Evolutionary conservation across 2,797 vertebrate species (phyloP), one percentile per base, ranked within the genome.

Genomic region (Notamacropus eugenii): DNA sequence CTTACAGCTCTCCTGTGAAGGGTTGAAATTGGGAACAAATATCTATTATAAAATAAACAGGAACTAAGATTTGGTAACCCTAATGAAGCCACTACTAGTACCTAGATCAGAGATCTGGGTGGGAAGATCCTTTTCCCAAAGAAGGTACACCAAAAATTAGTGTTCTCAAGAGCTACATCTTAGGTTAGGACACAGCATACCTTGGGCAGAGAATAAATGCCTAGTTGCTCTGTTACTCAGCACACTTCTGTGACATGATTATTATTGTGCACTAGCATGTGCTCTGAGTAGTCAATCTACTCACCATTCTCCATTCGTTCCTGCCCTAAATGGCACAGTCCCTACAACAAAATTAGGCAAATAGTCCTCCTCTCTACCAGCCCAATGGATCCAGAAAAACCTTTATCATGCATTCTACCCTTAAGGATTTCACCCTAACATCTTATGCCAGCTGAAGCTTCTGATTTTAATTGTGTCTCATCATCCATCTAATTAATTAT

Each of bases 1-100:
- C 94, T 28, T 96, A 40, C 40, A 97, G 90, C 98, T 97, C 40
- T 97, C 96, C 98, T 98, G 34, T 95, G 91, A 46, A 93, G 93
- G 16, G 24, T 24, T 94, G 52, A 97, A 94, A 67, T 87, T 87
- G 24, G 74, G 40, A 87, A 87, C 22, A 82, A 82, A 82, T 24
- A 87, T 87, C 22, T 87, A 50, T 87, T 87, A 46, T 27, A 87
- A 87, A 87, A 87, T 87, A 87, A 87, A 87, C 22, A 87, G 74
- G 2, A 40, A 82, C 19, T 82, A 82, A 9, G 57, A 40, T 40
- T 46, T 82, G 19, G 40, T 40, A 50, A 46, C 22, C 22, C 74
- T 87, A 87, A 9, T 27, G 9, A 87, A 87, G 40, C 40, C 0
- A 50, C 16, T 27, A 46, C 9, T n/a, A 52, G 59, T 34, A 6